phyloP scores from a whole-genome alignment of 2,113 vertebrate genomes.

The Tautogolabrus adspersus region DNA sequence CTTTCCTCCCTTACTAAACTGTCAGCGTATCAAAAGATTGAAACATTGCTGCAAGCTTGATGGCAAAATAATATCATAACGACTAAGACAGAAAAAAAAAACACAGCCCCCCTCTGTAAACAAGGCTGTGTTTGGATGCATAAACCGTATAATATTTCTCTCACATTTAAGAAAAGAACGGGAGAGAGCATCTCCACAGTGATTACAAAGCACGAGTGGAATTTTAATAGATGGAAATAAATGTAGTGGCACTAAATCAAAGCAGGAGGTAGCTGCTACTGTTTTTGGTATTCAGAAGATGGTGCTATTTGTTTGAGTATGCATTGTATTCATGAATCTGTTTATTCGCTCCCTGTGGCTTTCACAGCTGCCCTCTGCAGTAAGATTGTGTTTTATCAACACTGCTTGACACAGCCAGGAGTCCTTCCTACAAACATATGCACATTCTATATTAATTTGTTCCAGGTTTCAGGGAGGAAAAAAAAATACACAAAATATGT shows the following conservation, averaged over 20 bases:
- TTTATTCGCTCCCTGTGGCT: slow-evolving; percentile 76
- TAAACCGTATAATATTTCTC: slow-evolving; percentile 39
- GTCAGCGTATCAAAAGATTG: slow-evolving; percentile 67
- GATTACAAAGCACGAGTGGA: slow-evolving; percentile 58
- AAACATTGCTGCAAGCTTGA: slow-evolving; percentile 47
- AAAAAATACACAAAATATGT: slow-evolving; percentile 28
- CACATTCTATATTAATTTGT: slow-evolving; percentile 66
- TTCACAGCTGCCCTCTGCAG: slow-evolving; percentile 71
- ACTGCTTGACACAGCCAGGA: slow-evolving; percentile 59
- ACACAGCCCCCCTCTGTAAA: slow-evolving; percentile 17
- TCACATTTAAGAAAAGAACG: slow-evolving; percentile 44
- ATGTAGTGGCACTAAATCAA: slow-evolving; percentile 68
- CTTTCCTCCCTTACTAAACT: slow-evolving; percentile 59
- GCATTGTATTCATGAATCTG: slow-evolving; percentile 79
- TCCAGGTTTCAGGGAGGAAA: not conserved
- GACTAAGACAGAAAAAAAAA: not conserved
- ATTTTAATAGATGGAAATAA: slow-evolving; percentile 69
- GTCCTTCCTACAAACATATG: slow-evolving; percentile 64
- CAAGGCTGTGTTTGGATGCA: slow-evolving; percentile 33
- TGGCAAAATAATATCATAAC: slow-evolving; percentile 35
- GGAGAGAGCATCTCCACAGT: slow-evolving; percentile 30
- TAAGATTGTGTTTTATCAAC: slow-evolving; percentile 74
- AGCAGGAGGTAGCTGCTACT: slow-evolving; percentile 63
- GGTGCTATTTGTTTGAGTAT: slow-evolving; percentile 84
- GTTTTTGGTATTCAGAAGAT: slow-evolving; percentile 83